Conservation (phyloP, 2,113 vertebrate genomes). For the Dromas ardeola region DNA sequence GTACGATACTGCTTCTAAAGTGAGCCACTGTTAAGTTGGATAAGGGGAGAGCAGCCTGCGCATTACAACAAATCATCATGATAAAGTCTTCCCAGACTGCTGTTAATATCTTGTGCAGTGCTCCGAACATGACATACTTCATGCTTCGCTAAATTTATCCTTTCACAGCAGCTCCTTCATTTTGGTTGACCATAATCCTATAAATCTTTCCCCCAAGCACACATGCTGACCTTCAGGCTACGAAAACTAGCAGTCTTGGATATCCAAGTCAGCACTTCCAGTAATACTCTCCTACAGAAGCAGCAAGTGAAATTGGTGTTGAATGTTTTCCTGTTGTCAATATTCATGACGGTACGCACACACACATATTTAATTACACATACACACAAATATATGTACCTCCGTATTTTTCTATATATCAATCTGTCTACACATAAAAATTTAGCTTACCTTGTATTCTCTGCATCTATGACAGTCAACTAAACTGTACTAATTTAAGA, state of each 20-base stretch:
- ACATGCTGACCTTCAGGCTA: slow-evolving; percentile 30
- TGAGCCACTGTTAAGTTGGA: neutral
- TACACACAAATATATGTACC: neutral
- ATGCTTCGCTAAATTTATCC: neutral
- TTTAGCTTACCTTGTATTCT: neutral
- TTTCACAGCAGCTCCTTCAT: slow-evolving; percentile 23
- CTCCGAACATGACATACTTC: neutral
- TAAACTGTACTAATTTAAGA: neutral
- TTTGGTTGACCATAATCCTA: neutral
- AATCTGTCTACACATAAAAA: neutral
- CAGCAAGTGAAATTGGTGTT: neutral
- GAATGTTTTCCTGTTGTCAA: neutral
- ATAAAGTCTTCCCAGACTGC: neutral
- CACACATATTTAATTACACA: neutral
- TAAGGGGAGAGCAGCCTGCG: neutral
- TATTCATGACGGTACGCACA: neutral
- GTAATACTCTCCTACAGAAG: neutral
- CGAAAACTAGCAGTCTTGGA: neutral
- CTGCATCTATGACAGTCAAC: neutral
- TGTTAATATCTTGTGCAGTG: slow-evolving; percentile 11
- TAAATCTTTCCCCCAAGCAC: neutral
- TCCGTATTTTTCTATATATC: neutral
- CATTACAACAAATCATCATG: slow-evolving; percentile 1
- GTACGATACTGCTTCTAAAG: neutral
- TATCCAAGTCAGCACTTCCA: neutral